These are phyloP conservation scores for Philaethria dido DNA, from an alignment of 2,888 invertebrate species.

Conservation along the genomic window DNA sequence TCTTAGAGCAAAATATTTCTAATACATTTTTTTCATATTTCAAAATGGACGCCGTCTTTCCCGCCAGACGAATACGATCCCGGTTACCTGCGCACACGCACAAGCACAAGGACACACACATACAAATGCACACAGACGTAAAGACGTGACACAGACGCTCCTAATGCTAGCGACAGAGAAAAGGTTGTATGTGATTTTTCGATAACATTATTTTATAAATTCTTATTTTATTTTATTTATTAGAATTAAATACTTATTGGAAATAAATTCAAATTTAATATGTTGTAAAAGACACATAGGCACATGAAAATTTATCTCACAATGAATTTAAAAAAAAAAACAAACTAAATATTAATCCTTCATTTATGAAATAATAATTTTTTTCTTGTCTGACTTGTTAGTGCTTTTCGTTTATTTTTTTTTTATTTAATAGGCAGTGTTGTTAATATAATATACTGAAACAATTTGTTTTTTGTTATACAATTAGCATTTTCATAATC, in stretches of 20 bases:
- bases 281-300: too few species aligned
- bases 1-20: conserved; percentile 67
- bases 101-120: conserved; percentile 46
- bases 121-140: conserved; percentile 48
- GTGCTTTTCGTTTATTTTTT: too few species aligned
- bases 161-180: conserved; percentile 61
- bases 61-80: conserved; percentile 74
- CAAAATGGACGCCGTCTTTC: conserved; percentile 63
- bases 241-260: conserved; percentile 33
- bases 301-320: too few species aligned
- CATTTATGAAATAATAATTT: too few species aligned
- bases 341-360: too few species aligned
- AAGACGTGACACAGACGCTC: conserved; percentile 74
- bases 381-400: too few species aligned
- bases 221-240: conserved; percentile 30
- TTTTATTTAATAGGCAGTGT: too few species aligned
- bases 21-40: conserved; percentile 57
- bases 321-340: too few species aligned
- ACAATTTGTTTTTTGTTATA: too few species aligned
- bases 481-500: too few species aligned
- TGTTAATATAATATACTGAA: too few species aligned
- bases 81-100: conserved; percentile 73
- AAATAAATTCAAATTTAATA: background rate
- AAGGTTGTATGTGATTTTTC: conserved; percentile 60
- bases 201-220: conserved; percentile 37